These are phyloP conservation scores for Therioaphis trifolii DNA, from an alignment of 2,888 invertebrate genomes.

Conservation along the genomic window DNA sequence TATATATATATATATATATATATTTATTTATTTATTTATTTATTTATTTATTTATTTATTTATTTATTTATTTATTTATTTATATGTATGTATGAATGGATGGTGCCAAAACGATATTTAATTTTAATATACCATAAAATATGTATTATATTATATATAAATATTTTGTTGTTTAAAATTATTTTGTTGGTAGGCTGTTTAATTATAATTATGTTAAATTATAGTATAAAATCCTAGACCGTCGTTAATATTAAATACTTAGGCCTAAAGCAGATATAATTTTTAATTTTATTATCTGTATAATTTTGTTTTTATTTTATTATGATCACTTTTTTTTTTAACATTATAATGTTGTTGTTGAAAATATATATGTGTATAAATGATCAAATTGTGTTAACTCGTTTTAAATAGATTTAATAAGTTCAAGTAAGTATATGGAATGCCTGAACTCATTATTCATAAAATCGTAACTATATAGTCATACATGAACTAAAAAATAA, in stretches of 20 bases:
- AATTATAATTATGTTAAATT: slow-evolving; percentile 52
- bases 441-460: too few species aligned
- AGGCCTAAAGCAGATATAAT: slow-evolving; percentile 36
- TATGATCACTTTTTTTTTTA: slow-evolving; percentile 23
- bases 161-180: slow-evolving; percentile 48
- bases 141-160: slow-evolving; percentile 35
- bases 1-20: background rate
- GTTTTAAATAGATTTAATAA: too few species aligned
- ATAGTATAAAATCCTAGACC: slow-evolving; percentile 36
- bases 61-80: slow-evolving; percentile 7
- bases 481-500: too few species aligned
- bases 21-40: slow-evolving; percentile 21
- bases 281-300: slow-evolving; percentile 9
- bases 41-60: background rate
- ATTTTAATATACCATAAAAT: background rate
- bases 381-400: slow-evolving; percentile 35
- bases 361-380: slow-evolving; percentile 57
- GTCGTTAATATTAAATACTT: slow-evolving; percentile 33
- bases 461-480: too few species aligned
- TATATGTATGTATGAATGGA: slow-evolving; percentile 17
- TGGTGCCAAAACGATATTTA: slow-evolving; percentile 56
- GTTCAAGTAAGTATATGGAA: too few species aligned
- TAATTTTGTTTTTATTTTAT: slow-evolving; percentile 2
- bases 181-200: slow-evolving; percentile 38
- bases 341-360: slow-evolving; percentile 60